Evolutionary conservation across 2,113 vertebrate genomes (phyloP), one percentile per base, ranked within the genome.

Genomic region (Leucopsar rothschildi): DNA sequence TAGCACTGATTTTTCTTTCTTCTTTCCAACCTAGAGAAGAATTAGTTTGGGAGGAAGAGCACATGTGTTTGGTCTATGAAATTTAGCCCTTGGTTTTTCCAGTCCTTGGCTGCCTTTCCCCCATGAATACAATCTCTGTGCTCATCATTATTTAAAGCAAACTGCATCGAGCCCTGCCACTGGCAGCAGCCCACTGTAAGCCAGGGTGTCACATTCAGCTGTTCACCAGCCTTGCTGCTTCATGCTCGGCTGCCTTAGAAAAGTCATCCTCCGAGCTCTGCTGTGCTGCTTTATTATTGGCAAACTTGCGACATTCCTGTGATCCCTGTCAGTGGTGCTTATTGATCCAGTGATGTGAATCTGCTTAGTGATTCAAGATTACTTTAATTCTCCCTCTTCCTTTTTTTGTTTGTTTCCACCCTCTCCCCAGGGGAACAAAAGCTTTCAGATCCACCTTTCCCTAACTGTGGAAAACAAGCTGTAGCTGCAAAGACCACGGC

Each of bases 1-100:
- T 98, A 98, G 97, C 97, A 98, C 96, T 97, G 98, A 98, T 98
- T 98, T 96, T 98, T 97, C 96, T 95, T 96, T 96, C 95, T 95
- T 91, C 95, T 97, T 93, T 75, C 79, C 94, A 96, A 95, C 93
- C 96, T 87, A 93, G 96, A 97, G 98, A 97, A 97, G 97, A 98
- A 98, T 97, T 96, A 89, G 90, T 98, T 97, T 97, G 95, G 92
- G 86, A 90, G 44, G 40, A 68, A 95, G 79, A 96, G 86, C 56
- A 20, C 61, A 40, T 24, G 45, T 73, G 88, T 83, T 72, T 96
- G 96, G 69, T 97, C 97, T 86, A 92, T 97, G 95, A 98, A 97
- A 98, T 97, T 96, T 90, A 97, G 90, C 90, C 55, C 83, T 96
- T 91, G 85, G 37, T 96, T 94, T 94, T 98, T 97, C 97, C 95